phyloP scores from a whole-genome alignment of 2,797 vertebrate species.

The Chelonia mydas region DNA sequence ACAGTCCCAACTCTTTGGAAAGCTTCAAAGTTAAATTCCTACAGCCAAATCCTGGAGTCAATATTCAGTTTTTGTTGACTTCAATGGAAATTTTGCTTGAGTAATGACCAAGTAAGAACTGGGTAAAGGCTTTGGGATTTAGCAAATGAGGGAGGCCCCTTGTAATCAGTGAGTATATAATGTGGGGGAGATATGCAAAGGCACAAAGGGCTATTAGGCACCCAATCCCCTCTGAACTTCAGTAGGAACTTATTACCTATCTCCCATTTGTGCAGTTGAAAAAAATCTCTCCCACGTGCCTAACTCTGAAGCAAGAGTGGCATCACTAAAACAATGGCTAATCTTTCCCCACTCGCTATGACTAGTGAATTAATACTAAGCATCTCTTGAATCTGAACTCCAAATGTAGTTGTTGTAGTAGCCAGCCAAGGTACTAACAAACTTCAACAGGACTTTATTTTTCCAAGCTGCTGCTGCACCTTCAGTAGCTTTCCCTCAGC shows the following conservation, averaged over 20 bases:
- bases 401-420: background rate
- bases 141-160: background rate
- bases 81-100: background rate
- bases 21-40: background rate
- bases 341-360: background rate
- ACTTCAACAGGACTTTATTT: no score
- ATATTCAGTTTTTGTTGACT: background rate
- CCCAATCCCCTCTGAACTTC: background rate
- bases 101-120: background rate
- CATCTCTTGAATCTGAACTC: background rate
- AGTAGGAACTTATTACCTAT: background rate
- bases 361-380: background rate
- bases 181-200: rapidly evolving
- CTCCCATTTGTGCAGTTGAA: background rate
- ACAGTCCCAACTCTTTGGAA: background rate
- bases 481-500: no score
- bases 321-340: background rate
- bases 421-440: no score
- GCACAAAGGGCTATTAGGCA: background rate
- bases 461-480: no score
- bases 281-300: background rate
- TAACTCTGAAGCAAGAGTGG: background rate
- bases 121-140: background rate
- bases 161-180: background rate
- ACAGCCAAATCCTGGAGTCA: background rate